phyloP scores from a whole-genome alignment of 2,113 vertebrate species.

The Anhinga rufa region DNA sequence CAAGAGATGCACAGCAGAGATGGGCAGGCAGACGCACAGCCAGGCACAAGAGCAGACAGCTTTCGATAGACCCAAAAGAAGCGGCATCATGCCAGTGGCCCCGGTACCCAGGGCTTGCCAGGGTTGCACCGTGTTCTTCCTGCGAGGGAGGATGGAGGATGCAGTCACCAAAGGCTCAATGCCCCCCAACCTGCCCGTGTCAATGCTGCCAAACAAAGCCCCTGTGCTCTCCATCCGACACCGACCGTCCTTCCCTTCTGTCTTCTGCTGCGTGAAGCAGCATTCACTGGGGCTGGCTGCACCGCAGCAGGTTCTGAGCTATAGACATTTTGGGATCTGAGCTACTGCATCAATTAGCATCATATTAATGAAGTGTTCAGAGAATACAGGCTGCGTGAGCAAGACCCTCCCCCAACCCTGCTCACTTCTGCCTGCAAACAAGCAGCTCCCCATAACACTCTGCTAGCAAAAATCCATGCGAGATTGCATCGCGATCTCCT shows the following conservation, averaged over 20 bases:
- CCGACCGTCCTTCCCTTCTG: neutral
- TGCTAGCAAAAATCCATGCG: neutral
- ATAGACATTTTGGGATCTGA: neutral
- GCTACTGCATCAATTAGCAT: neutral
- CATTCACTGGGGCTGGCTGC: neutral
- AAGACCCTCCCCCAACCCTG: neutral
- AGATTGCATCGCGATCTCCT: neutral
- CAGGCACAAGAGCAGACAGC: neutral
- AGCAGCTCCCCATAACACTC: neutral
- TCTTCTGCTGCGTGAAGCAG: neutral
- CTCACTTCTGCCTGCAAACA: neutral
- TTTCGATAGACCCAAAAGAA: neutral
- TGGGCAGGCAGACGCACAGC: neutral
- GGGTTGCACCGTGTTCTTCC: neutral
- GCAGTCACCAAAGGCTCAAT: neutral
- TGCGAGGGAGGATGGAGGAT: fast-evolving
- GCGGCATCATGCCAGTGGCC: neutral
- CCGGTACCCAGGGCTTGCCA: fast-evolving
- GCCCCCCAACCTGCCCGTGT: neutral
- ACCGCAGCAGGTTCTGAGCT: neutral
- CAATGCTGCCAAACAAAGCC: neutral
- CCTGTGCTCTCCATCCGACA: neutral
- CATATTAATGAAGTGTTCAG: neutral
- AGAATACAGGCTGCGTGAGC: neutral
- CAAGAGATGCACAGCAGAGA: fast-evolving